Evolutionary conservation across 2,888 invertebrate genomes (phyloP).

Genomic region (Dexiosoma caninum): DNA sequence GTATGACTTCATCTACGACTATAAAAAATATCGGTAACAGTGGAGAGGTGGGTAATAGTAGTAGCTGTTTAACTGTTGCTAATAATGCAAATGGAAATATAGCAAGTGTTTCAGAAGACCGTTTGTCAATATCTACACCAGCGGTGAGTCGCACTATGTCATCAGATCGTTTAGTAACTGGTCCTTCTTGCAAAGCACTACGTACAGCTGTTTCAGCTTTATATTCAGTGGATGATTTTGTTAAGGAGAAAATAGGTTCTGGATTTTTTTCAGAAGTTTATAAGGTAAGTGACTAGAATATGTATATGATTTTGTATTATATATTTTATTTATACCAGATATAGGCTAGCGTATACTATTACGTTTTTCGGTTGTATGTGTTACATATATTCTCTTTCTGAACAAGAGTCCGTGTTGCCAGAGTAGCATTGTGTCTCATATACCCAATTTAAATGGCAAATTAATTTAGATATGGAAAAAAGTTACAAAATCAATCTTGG

Average conservation of each 20-base stretch:
- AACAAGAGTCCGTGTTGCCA: too few species aligned
- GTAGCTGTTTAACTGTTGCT: not conserved
- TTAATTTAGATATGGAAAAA: too few species aligned
- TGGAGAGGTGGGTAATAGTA: not conserved
- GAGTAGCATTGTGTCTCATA: too few species aligned
- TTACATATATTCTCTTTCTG: too few species aligned
- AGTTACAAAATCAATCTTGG: too few species aligned
- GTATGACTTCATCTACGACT: constrained; percentile 38
- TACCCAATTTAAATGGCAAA: too few species aligned
- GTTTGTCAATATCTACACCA: constrained; percentile 63
- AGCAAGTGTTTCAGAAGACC: constrained; percentile 10
- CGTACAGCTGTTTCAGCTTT: constrained; percentile 94
- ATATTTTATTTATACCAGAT: too few species aligned
- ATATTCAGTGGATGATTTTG: constrained; percentile 95
- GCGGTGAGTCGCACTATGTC: constrained; percentile 75
- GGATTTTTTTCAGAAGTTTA: constrained; percentile 99
- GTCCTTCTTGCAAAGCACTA: constrained; percentile 92
- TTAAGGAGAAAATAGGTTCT: constrained; percentile 93
- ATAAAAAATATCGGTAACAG: constrained; percentile 23
- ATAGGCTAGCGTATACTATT: too few species aligned
- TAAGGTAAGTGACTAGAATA: constrained; percentile 85
- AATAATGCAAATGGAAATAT: constrained; percentile 28
- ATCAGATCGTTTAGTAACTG: constrained; percentile 81
- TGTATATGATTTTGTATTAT: not conserved
- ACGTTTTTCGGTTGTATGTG: too few species aligned